Evolutionary conservation across 2,888 invertebrate species (phyloP), one percentile per base, ranked within the genome.

Genomic region (Melieria omissa): DNA sequence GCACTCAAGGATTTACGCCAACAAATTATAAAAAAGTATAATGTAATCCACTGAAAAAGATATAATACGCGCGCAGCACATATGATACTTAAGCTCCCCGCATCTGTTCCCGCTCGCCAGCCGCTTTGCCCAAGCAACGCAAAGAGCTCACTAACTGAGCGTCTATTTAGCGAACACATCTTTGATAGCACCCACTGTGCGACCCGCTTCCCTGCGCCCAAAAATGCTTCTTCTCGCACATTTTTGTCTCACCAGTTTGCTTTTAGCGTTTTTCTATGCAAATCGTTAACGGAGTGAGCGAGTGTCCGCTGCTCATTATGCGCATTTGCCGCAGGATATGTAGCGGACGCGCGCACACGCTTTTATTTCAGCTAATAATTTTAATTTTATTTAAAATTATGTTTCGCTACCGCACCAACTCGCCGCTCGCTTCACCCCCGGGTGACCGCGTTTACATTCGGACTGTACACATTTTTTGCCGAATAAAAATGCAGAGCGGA

Each of bases 271-370:
- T 60, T 67, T 42, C 6, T n/a, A 41, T 54, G 29, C 29, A 29
- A 29, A 29, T 29, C 29, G 29, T 29, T 29, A 29, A 29, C 29
- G 29, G 29, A 29, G 29, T 29, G 29, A 29, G 29, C 29, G 29
- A 65, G 60, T 47, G 62, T 55, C 62, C 57, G 62, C 62, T 79
- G 81, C 83, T 83, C 83, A 83, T 83, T 83, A 83, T 83, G 83
- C 82, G 81, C 83, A 82, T 83, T 83, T 83, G 82, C 83, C 83
- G 82, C 81, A 78, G 78, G 81, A 78, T 73, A 74, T 76, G 70
- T 52, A 73, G 49, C 75, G 69, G 71, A 67, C 74, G 73, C 73
- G 69, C 71, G 76, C 74, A 29, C 29, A 29, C 70, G 65, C 70
- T 75, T 74, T 75, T 75, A 73, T 75, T 77, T 73, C 68, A 82